Conservation (phyloP, 1,140 invertebrate genomes). For the Palaemon carinicauda region DNA sequence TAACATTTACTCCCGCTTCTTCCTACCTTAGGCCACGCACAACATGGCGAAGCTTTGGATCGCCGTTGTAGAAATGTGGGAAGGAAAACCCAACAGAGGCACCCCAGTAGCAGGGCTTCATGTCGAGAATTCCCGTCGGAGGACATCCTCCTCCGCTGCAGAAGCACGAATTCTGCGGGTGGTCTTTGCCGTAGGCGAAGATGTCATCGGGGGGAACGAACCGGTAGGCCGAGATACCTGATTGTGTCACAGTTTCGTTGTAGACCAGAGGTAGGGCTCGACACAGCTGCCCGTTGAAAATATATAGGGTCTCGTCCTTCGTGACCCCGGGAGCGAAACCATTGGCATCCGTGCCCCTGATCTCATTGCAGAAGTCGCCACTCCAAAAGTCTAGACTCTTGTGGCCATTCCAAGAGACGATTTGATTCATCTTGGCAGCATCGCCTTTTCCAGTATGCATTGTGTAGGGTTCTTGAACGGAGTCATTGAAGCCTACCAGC, state of each 20-base stretch:
- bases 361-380: slow-evolving; percentile 66
- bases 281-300: slow-evolving; percentile 64
- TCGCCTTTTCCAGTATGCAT: slow-evolving; percentile 78
- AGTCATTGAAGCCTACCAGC: slow-evolving; percentile 86
- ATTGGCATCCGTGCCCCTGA: slow-evolving; percentile 77
- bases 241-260: slow-evolving; percentile 71
- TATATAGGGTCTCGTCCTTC: slow-evolving; percentile 61
- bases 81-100: slow-evolving; percentile 77
- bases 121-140: slow-evolving; percentile 65
- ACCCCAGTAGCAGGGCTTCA: slow-evolving; percentile 64
- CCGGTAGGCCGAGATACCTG: slow-evolving; percentile 77
- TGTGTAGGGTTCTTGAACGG: slow-evolving; percentile 76
- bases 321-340: slow-evolving; percentile 77
- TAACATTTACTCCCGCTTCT: too few species aligned
- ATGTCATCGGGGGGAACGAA: slow-evolving; percentile 80
- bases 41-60: slow-evolving; percentile 77
- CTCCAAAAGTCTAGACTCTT: slow-evolving; percentile 66
- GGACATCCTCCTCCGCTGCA: slow-evolving; percentile 40
- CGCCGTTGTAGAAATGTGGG: slow-evolving; percentile 82
- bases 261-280: slow-evolving; percentile 73
- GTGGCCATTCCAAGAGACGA: slow-evolving; percentile 76
- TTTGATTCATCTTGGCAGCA: slow-evolving; percentile 72
- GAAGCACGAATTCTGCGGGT: slow-evolving; percentile 58
- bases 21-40: slow-evolving; percentile 56
- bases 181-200: slow-evolving; percentile 70